Evolutionary conservation across 1,140 invertebrate species (phyloP).

Genomic region (Drosophila oshimai): DNA sequence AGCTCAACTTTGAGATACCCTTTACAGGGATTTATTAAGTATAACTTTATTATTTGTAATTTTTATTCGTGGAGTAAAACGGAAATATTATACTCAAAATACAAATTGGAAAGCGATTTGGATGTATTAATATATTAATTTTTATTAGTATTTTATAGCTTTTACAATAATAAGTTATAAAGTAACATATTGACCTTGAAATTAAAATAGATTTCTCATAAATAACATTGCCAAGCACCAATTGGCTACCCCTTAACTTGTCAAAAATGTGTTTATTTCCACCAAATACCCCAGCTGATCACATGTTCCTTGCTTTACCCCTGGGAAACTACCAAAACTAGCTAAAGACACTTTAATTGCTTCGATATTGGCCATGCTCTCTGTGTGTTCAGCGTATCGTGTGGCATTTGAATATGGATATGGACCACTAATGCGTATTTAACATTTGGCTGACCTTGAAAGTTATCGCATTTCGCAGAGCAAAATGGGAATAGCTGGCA

Average conservation of each 20-base stretch:
- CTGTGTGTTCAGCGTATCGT: constrained; percentile 22
- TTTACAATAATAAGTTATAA: no score
- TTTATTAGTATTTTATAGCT: no score
- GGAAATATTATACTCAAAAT: no score
- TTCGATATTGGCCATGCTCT: constrained; percentile 21
- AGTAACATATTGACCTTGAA: no score
- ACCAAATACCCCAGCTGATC: neutral
- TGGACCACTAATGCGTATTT: constrained; percentile 61
- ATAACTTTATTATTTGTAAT: neutral
- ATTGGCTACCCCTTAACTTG: no score
- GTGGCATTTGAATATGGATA: constrained; percentile 49
- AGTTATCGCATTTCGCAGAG: constrained; percentile 57
- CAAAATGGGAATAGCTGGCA: neutral
- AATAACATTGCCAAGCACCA: no score
- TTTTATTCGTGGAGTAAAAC: no score
- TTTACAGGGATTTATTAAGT: neutral
- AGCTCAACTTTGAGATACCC: constrained; percentile 4
- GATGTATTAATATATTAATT: no score
- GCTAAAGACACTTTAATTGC: constrained; percentile 79
- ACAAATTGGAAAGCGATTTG: no score
- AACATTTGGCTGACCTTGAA: constrained; percentile 68
- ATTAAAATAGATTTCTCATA: no score
- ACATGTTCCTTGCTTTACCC: constrained; percentile 1
- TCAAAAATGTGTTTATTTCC: neutral
- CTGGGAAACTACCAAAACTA: neutral